A percentile compares a stretch with the other conserved stretches of the same genome.
Evolutionary conservation across 2,888 invertebrate genomes (phyloP).

Genomic region (Augiades crinisus): DNA sequence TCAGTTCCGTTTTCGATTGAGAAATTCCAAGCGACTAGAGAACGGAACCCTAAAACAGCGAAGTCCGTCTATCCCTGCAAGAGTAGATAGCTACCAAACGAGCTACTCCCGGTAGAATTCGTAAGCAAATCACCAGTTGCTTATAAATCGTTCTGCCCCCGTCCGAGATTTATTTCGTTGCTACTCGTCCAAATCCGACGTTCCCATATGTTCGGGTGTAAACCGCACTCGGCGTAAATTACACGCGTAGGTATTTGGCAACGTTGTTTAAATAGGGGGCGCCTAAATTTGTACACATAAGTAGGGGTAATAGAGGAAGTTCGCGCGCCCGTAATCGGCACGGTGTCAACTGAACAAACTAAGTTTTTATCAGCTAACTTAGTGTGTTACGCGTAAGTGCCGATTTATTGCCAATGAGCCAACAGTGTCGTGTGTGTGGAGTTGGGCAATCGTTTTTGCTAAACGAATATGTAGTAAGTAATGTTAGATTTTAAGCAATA

Average conservation of each 20-base stretch:
- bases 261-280: conserved; percentile 62
- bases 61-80: conserved; percentile 13
- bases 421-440: neutral
- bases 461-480: too few relatives aligned
- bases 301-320: conserved; percentile 66
- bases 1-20: conserved; percentile 16
- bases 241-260: conserved; percentile 62
- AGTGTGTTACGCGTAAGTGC: conserved; percentile 47
- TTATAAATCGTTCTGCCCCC: conserved; percentile 64
- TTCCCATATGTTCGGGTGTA: conserved; percentile 45
- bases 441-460: too few relatives aligned
- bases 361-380: conserved; percentile 68
- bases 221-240: conserved; percentile 65
- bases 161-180: conserved; percentile 63
- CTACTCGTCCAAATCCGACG: conserved; percentile 39
- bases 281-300: conserved; percentile 64
- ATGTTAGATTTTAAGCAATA: too few relatives aligned
- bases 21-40: conserved; percentile 7
- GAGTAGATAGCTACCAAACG: conserved; percentile 31
- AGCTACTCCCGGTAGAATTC: conserved; percentile 56
- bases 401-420: conserved; percentile 57
- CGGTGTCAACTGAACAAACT: conserved; percentile 50
- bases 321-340: conserved; percentile 62
- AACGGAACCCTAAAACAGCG: conserved; percentile 9
- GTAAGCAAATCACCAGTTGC: conserved; percentile 69